Conservation (phyloP, 2,797 vertebrate species). For the Coendou prehensilis region DNA sequence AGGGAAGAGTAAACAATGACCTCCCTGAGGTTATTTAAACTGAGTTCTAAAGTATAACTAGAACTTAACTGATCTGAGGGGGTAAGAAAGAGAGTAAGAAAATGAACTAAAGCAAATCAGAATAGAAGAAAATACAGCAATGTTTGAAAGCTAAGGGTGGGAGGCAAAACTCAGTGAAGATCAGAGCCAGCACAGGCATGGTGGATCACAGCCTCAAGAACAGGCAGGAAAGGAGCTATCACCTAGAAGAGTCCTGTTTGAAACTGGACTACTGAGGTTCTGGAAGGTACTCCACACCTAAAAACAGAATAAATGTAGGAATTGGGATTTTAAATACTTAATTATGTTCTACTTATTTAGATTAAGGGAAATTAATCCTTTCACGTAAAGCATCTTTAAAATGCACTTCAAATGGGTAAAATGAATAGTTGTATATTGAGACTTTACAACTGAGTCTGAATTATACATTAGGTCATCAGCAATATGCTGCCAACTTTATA, state of each 20-base stretch:
- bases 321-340: conserved; percentile 52
- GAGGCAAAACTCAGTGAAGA: not conserved
- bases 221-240: not conserved
- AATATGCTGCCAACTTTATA: conserved; percentile 50
- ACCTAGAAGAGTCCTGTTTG: not conserved
- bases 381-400: conserved; percentile 30
- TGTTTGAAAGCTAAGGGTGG: not conserved
- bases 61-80: not conserved
- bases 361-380: not conserved
- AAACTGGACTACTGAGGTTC: conserved; percentile 10
- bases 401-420: conserved; percentile 40
- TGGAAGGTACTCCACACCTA: conserved; percentile 9
- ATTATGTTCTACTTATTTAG: conserved; percentile 32
- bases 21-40: conserved; percentile 25
- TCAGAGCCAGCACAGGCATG: not conserved
- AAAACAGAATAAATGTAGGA: conserved; percentile 56
- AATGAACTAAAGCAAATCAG: not conserved
- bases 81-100: not conserved
- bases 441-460: conserved; percentile 44
- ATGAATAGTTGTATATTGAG: not conserved
- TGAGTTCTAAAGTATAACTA: not conserved
- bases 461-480: conserved; percentile 64
- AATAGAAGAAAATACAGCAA: not conserved
- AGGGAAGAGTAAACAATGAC: not conserved
- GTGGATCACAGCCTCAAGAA: not conserved